Percentiles rank a stretch among this genome's conserved stretches.
Conservation (phyloP, 1,140 invertebrate genomes). For the Drosophila burlai region DNA sequence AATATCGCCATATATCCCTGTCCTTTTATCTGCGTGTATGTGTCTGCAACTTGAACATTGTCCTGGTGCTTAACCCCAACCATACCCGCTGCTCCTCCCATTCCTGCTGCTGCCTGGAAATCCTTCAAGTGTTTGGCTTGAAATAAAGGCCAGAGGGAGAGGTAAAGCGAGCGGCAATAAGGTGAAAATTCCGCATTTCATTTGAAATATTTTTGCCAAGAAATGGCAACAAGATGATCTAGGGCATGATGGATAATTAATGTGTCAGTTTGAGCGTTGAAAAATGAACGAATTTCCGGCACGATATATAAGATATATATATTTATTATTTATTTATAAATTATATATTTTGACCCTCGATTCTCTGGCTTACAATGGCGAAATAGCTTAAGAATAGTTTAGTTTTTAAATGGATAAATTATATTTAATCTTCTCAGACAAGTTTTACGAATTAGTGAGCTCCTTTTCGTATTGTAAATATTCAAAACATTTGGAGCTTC, state of each 20-base stretch:
- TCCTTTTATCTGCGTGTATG: slow-evolving; percentile 12
- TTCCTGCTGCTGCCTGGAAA: not conserved
- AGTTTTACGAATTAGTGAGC: not conserved
- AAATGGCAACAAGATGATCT: slow-evolving; percentile 12
- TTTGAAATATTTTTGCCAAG: slow-evolving; percentile 12
- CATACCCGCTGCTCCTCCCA: not conserved
- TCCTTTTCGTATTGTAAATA: not conserved
- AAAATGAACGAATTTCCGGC: slow-evolving; percentile 1
- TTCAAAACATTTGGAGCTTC: not conserved
- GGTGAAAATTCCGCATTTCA: slow-evolving; percentile 12
- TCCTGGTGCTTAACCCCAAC: not conserved
- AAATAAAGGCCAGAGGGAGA: not conserved
- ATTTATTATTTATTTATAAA: not conserved
- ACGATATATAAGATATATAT: not conserved
- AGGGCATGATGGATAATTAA: slow-evolving; percentile 8
- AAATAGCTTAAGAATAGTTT: too few relatives aligned
- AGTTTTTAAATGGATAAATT: too few relatives aligned
- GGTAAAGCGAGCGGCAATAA: not conserved
- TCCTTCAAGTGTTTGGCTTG: slow-evolving; percentile 18
- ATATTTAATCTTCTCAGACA: too few relatives aligned
- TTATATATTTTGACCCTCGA: not conserved
- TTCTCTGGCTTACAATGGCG: not conserved
- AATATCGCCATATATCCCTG: slow-evolving; percentile 26
- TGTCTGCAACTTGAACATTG: slow-evolving; percentile 23
- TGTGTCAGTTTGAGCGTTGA: slow-evolving; percentile 3